A percentile compares a stretch with the other conserved stretches of the same genome.
Conservation (phyloP, 1,140 invertebrate species). For the Drosophila bocki region DNA sequence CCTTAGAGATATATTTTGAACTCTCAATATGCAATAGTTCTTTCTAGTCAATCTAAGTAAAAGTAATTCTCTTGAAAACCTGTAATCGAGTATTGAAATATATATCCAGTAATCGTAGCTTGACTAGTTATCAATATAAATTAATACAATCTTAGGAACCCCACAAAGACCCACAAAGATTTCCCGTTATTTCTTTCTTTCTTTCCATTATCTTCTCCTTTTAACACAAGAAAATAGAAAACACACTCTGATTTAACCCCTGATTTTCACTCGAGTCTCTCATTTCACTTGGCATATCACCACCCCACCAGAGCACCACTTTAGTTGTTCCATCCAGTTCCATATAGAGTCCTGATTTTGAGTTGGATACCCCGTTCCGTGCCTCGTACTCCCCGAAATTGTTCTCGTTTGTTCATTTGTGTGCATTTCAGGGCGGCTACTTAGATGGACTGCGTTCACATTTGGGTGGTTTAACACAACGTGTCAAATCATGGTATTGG, state of each 20-base stretch:
- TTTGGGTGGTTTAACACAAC: constrained; percentile 96
- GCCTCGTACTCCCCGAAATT: constrained; percentile 73
- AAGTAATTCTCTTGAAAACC: constrained; percentile 1
- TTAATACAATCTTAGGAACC: constrained; percentile 28
- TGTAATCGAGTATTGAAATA: constrained; percentile 11
- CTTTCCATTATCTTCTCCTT: neutral
- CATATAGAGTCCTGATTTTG: constrained; percentile 28
- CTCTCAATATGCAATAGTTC: constrained; percentile 9
- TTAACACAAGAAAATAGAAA: neutral
- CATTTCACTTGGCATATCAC: constrained; percentile 37
- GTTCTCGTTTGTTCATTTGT: constrained; percentile 83
- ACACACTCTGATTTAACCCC: constrained; percentile 22
- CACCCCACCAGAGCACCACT: constrained; percentile 18
- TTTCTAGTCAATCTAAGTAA: constrained; percentile 11
- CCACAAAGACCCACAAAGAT: constrained; percentile 33
- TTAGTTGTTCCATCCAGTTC: constrained; percentile 19
- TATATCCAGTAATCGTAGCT: constrained; percentile 34
- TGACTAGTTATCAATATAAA: constrained; percentile 17
- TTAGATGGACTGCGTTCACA: constrained; percentile 95
- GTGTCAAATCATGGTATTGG: constrained; percentile 97
- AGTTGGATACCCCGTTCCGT: constrained; percentile 24
- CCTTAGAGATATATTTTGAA: constrained; percentile 2
- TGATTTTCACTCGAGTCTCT: constrained; percentile 29
- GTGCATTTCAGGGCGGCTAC: constrained; percentile 92
- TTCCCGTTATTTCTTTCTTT: constrained; percentile 14